These are phyloP conservation scores for Scalopus aquaticus DNA, from an alignment of 2,113 vertebrate species.

Conservation along the genomic window DNA sequence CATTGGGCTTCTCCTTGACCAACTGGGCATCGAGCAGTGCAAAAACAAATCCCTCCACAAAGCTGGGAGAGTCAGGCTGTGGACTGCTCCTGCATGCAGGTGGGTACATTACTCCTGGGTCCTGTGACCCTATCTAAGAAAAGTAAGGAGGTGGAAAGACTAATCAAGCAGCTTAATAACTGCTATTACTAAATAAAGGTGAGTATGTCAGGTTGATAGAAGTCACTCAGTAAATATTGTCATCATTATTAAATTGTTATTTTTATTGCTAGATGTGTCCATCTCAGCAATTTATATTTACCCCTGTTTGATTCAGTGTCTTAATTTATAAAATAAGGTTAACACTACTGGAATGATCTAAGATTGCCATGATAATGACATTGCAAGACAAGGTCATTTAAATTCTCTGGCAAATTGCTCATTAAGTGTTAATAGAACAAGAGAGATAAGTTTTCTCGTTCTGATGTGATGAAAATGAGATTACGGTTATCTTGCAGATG, in stretches of 20 bases:
- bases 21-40: constrained; percentile 74
- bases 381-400: constrained; percentile 16
- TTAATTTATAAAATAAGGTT: not conserved
- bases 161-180: not conserved
- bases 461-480: not conserved
- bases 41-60: constrained; percentile 66
- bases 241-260: not conserved
- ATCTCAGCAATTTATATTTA: not conserved
- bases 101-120: constrained; percentile 52
- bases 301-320: not conserved
- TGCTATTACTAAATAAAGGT: not conserved
- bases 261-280: not conserved
- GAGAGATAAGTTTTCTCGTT: not conserved
- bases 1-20: constrained; percentile 62
- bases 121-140: not conserved
- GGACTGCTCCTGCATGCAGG: constrained; percentile 72
- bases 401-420: not conserved
- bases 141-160: not conserved
- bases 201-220: not conserved
- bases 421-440: not conserved
- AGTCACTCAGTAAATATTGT: not conserved
- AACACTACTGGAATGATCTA: not conserved
- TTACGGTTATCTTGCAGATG: constrained; percentile 10
- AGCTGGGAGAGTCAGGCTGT: constrained; percentile 72
- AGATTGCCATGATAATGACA: not conserved